phyloP scores from a whole-genome alignment of 2,113 vertebrate species.

The Scortum barcoo region DNA sequence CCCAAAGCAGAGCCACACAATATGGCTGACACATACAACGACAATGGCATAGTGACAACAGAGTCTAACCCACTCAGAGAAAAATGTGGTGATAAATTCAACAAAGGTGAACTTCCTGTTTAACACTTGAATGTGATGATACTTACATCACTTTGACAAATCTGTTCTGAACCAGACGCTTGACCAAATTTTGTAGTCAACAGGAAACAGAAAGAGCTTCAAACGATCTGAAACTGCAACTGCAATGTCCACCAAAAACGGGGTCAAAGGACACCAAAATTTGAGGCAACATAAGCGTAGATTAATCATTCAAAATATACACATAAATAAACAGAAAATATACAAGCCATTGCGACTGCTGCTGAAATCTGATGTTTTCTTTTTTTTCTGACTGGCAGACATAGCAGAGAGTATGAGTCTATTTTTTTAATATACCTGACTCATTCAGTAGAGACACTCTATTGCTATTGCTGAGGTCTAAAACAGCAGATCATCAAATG shows the following conservation, averaged over 20 bases:
- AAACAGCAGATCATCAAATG: neutral
- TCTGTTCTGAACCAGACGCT: neutral
- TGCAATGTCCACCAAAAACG: neutral
- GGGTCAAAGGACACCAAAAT: neutral
- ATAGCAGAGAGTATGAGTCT: neutral
- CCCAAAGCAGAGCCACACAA: conserved; percentile 56
- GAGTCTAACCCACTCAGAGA: neutral
- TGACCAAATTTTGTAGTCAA: conserved; percentile 4
- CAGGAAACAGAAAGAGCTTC: neutral
- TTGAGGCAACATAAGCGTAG: neutral
- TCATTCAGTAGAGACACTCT: neutral
- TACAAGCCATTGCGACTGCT: neutral
- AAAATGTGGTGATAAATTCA: neutral
- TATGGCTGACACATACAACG: conserved; percentile 13
- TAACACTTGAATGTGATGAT: neutral
- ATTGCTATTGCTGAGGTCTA: neutral
- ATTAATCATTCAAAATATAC: neutral
- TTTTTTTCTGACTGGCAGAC: neutral
- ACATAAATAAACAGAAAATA: neutral
- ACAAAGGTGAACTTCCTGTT: neutral
- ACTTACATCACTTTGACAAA: neutral
- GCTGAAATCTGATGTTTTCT: neutral
- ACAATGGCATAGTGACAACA: conserved; percentile 14
- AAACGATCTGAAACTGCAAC: neutral
- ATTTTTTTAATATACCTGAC: too few species aligned